Evolutionary conservation across 2,113 vertebrate genomes (phyloP), one percentile per base, ranked within the genome.

Genomic region (Upupa epops): DNA sequence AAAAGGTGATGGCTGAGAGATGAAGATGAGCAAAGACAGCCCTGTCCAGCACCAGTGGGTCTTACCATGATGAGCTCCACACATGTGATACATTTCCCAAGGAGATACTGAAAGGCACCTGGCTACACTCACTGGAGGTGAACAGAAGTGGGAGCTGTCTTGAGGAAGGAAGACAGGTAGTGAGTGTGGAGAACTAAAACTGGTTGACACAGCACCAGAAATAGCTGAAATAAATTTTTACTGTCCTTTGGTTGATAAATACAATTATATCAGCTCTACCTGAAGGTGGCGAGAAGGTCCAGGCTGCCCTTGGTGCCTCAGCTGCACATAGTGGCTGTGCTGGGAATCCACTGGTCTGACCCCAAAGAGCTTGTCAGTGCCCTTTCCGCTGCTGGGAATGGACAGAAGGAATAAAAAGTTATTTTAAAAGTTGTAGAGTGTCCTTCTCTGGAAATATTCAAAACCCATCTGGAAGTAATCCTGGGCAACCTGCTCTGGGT

Each of bases 21-120:
- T 0, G 6, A 46, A 37, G 65, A 10, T 3, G 10, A 61, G 3
- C 32, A 45, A 69, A 76, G 76, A 5, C 29, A 52, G n/a, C 22
- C 49, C 48, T 0, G 0, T 24, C 28, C 2, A 11, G 29, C 36
- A n/a, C 29, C 0, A 24, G 17, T 15, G 73, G 55, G 22, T 77
- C 22, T 26, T 7, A 1, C 64, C 18, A 52, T 5, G 17, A 60
- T 8, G 28, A 36, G 65, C 60, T 54, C 82, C 17, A 8, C 17
- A 8, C 70, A 70, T 5, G 61, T 7, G 56, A 11, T 60, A 11
- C 13, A 16, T 78, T 48, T 75, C 78, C 81, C 0, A 1, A 56
- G 56, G 65, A 78, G 84, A 82, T 56, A 54, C 70, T 72, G 65
- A 25, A 56, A 65, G 69, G 24, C 25, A 40, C 19, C 17, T 28